Conservation (phyloP, 2,888 invertebrate genomes). For the Parnassius smintheus region DNA sequence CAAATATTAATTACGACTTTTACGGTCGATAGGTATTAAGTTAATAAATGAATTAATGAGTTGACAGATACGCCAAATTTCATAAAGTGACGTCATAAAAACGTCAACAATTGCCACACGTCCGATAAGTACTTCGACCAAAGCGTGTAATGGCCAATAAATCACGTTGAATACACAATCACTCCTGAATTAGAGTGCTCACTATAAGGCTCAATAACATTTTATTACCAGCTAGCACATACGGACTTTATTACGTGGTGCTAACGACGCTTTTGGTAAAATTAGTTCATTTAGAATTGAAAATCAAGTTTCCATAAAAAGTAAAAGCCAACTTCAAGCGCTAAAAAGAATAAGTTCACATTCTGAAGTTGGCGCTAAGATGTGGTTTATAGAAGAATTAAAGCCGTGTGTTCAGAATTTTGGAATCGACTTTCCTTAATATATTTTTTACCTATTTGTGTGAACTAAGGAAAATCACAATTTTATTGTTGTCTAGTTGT, state of each 20-base stretch:
- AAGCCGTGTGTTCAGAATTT: too few species aligned
- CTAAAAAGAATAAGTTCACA: too few species aligned
- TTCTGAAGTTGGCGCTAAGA: too few species aligned
- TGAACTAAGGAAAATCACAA: too few species aligned
- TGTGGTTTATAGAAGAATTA: too few species aligned
- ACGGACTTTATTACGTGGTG: conserved; percentile 1
- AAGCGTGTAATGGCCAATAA: conserved; percentile 11
- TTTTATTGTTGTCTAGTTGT: too few species aligned
- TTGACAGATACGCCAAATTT: not conserved
- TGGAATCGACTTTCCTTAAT: too few species aligned
- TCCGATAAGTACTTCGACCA: not conserved
- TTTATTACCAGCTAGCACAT: conserved; percentile 8
- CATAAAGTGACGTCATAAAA: not conserved
- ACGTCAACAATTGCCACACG: not conserved
- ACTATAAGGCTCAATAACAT: not conserved
- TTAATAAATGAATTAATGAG: not conserved
- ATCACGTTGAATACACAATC: conserved; percentile 16
- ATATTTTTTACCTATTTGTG: too few species aligned
- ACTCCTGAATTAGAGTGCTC: conserved; percentile 8
- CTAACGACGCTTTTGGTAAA: not conserved
- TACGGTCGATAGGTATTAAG: not conserved
- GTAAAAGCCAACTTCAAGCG: too few species aligned
- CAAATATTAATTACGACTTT: too few species aligned
- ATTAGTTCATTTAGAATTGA: too few species aligned
- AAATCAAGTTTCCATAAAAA: too few species aligned